These are phyloP conservation scores for Urocolius indicus DNA, from an alignment of 2,113 vertebrate genomes.

Conservation along the genomic window DNA sequence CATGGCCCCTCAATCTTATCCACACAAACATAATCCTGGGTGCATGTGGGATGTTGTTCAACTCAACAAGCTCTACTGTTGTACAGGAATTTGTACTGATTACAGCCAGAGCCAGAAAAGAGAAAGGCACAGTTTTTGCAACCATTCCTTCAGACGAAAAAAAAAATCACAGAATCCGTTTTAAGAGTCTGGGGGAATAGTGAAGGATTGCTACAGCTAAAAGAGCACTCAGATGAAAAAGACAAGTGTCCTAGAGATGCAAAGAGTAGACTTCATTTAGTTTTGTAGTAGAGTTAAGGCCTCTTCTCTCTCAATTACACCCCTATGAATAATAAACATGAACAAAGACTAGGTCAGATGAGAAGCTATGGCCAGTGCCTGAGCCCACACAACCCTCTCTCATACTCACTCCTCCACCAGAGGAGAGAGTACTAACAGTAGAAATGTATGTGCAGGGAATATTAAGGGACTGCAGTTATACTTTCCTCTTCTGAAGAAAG, in stretches of 20 bases:
- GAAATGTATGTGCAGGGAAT: not conserved
- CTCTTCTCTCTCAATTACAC: not conserved
- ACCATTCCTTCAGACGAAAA: not conserved
- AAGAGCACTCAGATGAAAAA: not conserved
- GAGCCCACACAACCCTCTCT: no score
- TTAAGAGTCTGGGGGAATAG: not conserved
- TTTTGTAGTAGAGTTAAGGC: not conserved
- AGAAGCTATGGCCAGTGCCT: not conserved
- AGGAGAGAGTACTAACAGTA: not conserved
- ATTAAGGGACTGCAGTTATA: not conserved
- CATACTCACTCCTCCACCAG: not conserved
- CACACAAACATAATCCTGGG: fast-evolving
- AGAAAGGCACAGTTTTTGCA: not conserved
- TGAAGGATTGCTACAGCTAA: not conserved
- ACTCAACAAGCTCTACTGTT: not conserved
- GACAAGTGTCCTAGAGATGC: not conserved
- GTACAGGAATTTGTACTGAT: not conserved
- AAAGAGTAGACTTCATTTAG: not conserved
- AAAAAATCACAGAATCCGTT: not conserved
- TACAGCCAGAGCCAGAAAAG: not conserved
- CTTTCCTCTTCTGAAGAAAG: not conserved
- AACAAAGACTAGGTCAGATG: not conserved
- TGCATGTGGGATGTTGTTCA: not conserved
- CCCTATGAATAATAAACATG: not conserved
- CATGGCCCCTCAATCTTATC: not conserved